phyloP scores from a whole-genome alignment of 1,140 invertebrate genomes.

The Drosophila pachea region DNA sequence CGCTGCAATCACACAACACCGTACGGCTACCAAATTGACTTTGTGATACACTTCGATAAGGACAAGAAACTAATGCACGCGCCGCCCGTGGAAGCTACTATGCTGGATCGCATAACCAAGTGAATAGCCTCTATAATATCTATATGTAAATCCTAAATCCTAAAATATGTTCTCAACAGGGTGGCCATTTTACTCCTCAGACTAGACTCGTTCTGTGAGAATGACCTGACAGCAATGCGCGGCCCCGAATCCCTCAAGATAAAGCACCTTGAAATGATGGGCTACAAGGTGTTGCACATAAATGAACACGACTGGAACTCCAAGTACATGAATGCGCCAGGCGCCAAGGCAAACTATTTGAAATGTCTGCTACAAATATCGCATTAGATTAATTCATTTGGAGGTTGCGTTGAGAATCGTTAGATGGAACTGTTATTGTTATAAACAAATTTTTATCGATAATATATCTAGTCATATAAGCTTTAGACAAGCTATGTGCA shows the following conservation, averaged over 20 bases:
- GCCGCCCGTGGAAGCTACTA: conserved; percentile 56
- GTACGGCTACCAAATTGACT: conserved; percentile 78
- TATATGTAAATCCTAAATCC: neutral
- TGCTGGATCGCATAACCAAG: conserved; percentile 75
- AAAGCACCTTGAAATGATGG: conserved; percentile 83
- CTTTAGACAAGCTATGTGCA: too few species aligned
- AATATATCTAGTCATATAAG: too few species aligned
- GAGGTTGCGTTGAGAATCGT: conserved; percentile 1
- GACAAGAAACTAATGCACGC: conserved; percentile 53
- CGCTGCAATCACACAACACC: conserved; percentile 76
- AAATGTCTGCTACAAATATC: conserved; percentile 72
- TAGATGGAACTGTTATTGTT: conserved; percentile 5
- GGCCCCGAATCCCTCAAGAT: conserved; percentile 79
- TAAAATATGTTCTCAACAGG: conserved; percentile 42
- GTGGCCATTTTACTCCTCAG: conserved; percentile 78
- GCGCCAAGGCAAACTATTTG: conserved; percentile 78
- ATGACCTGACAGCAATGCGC: conserved; percentile 74
- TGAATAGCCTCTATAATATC: conserved; percentile 8
- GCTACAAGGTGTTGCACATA: conserved; percentile 81
- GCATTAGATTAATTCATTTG: conserved; percentile 5
- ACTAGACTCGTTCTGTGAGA: conserved; percentile 76
- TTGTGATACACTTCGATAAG: conserved; percentile 76
- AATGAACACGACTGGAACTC: conserved; percentile 81
- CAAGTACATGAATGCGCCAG: conserved; percentile 77
- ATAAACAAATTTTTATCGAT: too few species aligned